A percentile compares a stretch with the other conserved stretches of the same genome.
phyloP scores from a whole-genome alignment of 2,888 invertebrate genomes.

The Apantesis nais region DNA sequence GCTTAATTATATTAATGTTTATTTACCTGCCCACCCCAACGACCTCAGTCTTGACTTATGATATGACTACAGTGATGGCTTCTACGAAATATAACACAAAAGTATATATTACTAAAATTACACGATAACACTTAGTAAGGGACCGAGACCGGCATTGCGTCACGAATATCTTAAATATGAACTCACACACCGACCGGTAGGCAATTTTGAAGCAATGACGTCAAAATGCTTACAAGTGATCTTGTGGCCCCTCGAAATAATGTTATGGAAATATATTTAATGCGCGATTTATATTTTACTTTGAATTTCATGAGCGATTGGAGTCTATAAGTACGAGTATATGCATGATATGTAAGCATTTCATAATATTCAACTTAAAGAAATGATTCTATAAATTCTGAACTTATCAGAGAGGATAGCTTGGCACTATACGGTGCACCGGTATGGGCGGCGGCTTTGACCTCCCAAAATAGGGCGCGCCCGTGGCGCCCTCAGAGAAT shows the following conservation, averaged over 20 bases:
- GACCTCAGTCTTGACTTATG: not conserved
- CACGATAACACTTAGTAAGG: conserved; percentile 26
- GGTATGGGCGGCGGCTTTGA: no score
- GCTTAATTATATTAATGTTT: not conserved
- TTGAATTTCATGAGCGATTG: not conserved
- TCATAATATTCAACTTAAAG: not conserved
- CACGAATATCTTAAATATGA: conserved; percentile 29
- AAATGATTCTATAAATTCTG: not conserved
- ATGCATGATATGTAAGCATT: no score
- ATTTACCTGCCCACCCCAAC: not conserved
- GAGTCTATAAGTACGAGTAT: no score
- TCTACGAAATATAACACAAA: not conserved
- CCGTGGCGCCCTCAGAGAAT: no score
- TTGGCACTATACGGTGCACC: no score
- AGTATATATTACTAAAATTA: not conserved
- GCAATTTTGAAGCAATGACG: conserved; percentile 27
- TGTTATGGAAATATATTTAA: conserved; percentile 14
- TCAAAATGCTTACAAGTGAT: conserved; percentile 28
- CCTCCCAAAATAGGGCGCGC: no score
- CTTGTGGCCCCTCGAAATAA: conserved; percentile 19
- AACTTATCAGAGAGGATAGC: no score
- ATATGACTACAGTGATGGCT: not conserved
- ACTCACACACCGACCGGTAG: conserved; percentile 12
- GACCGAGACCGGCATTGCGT: conserved; percentile 22
- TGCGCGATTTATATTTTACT: conserved; percentile 1